These are phyloP conservation scores for Dryadula phaetusa DNA, from an alignment of 2,888 invertebrate genomes.

Conservation along the genomic window DNA sequence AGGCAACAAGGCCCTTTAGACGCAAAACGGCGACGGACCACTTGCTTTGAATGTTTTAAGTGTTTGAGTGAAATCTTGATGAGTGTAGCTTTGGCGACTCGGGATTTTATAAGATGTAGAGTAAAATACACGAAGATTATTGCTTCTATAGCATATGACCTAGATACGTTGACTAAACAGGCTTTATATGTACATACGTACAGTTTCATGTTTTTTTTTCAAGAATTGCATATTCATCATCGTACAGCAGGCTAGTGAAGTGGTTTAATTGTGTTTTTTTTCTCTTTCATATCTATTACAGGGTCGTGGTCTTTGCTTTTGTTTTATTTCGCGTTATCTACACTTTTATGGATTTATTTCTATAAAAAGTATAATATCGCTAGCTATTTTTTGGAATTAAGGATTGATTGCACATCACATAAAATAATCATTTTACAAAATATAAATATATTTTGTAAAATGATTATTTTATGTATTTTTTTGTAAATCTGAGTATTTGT, in stretches of 20 bases:
- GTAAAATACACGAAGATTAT: constrained; percentile 10
- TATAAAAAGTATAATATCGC: no score
- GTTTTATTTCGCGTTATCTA: no score
- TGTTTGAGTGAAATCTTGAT: constrained; percentile 42
- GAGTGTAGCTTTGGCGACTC: constrained; percentile 34
- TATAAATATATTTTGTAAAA: no score
- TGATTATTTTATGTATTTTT: no score
- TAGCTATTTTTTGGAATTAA: no score
- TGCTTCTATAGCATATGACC: constrained; percentile 10
- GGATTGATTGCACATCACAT: no score
- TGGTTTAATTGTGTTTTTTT: not conserved
- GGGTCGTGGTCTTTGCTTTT: no score
- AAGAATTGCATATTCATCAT: not conserved
- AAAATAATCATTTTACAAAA: no score
- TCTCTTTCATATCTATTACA: no score
- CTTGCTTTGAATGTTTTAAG: constrained; percentile 45
- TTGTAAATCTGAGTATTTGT: no score
- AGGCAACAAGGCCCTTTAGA: constrained; percentile 57
- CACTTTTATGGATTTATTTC: no score
- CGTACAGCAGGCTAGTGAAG: not conserved
- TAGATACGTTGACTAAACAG: constrained; percentile 4
- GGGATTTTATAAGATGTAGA: constrained; percentile 32
- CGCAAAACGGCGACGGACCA: constrained; percentile 54
- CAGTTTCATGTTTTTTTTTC: not conserved
- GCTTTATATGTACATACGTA: not conserved